Base-by-base conservation (phyloP, 2,888 invertebrate species). In the Morpho helenor region DNA sequence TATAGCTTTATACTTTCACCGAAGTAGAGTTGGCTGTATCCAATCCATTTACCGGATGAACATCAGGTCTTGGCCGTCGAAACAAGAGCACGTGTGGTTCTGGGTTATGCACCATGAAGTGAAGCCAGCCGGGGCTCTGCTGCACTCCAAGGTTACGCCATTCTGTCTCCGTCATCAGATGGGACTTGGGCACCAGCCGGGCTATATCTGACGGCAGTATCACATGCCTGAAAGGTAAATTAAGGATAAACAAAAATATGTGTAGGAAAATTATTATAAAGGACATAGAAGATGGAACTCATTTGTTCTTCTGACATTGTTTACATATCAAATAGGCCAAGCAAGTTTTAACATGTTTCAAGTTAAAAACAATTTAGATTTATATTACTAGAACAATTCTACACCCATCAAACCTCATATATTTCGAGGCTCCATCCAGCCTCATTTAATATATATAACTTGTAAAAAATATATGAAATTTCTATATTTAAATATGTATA, bases 111-210 rank as follows among this genome's bases (percentile, higher is more conserved):
- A 97, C 93, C 97, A 97, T 96, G 77, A 96, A 97, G 84, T 97
- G 96, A 2, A 95, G 92, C 91, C 91, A 91, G 52, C 96, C 96
- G 0, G 97, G 97, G 76, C 97, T 97, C 80, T 98, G 98, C 77
- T 98, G 97, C 0, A 98, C 97, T 0, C 98, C 98, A 1, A 98
- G 92, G 82, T 97, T 96, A 61, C 98, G 92, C 98, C 98, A 98
- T 83, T 98, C 98, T 0, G 96, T 94, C 87, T 98, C 98, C 0
- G 96, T 95, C 97, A 98, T 97, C 51, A 98, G 87, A 76, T 98
- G 98, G 0, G 95, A 94, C 76, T 96, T 95, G 0, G 98, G 98
- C 0, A 98, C 97, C 54, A 95, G 86, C 65, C 95, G 95, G 0
- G 97, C 96, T 47, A 98, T 87, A 65, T 98, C 97, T 16, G 94